Evolutionary conservation across 1,140 invertebrate genomes (phyloP), one percentile per base, ranked within the genome.

Genomic region (Pseudomyrmex dendroicus): DNA sequence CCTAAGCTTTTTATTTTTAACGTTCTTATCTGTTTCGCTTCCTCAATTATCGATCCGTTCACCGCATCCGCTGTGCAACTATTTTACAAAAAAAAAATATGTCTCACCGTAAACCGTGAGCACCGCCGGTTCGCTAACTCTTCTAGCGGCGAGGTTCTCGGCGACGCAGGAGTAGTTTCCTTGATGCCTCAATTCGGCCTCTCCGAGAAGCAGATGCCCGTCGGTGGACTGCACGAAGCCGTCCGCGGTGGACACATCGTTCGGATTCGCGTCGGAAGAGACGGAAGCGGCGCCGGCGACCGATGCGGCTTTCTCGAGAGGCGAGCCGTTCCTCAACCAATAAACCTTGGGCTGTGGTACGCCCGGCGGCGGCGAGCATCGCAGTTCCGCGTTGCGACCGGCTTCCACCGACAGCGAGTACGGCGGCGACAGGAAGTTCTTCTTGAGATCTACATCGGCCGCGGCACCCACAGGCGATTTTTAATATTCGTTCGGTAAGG

Each of bases 151-250:
- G 22, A 99, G 96, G 93, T 99, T 99, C 93, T 98, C 97, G 1
- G 99, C 99, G 52, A 98, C 98, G 94, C 99, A 99, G 63, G 98
- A 98, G 94, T 99, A 99, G 95, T 99, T 99, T 70, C 97, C 99
- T 92, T 94, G 93, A 88, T 94, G 94, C 68, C 82, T 92, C 66
- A 94, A 90, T 82, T 93, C 94, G 54, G 98, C 98, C 91, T 98
- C 97, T 64, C 97, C 97, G 82, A 99, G 97, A 12, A 99, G 96
- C 44, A 99, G 95, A 91, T 97, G 97, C 1, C 98, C 98, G 91
- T 98, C 98, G 25, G 54, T 35, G 46, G 88, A 89, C 48, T 84
- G 82, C 10, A 89, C 56, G 70, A 84, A 89, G 59, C 61, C 83
- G 95, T 72, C 95, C 95, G 78, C 96, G 95, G 89, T 97, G 98